Conservation (phyloP, 1,140 invertebrate species). For the Globodera rostochiensis region DNA sequence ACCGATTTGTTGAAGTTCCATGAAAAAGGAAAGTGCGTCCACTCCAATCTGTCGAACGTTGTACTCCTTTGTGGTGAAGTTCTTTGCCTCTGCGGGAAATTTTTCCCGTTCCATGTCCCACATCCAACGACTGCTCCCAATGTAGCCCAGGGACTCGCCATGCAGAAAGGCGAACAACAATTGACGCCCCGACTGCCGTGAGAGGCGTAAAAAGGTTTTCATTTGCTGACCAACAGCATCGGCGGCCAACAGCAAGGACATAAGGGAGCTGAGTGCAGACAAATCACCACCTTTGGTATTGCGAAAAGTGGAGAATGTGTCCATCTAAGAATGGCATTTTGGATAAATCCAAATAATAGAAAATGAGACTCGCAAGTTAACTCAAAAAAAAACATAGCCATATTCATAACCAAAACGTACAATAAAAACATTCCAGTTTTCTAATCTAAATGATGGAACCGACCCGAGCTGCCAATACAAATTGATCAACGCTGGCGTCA, state of each 20-base stretch:
- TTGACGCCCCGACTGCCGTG: slow-evolving; percentile 38
- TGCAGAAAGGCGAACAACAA: slow-evolving; percentile 54
- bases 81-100: slow-evolving; percentile 38
- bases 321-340: slow-evolving; percentile 48
- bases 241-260: slow-evolving; percentile 51
- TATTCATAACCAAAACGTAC: too few relatives aligned
- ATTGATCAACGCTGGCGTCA: slow-evolving; percentile 28
- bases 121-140: slow-evolving; percentile 52
- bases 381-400: too few relatives aligned
- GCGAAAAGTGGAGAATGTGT: slow-evolving; percentile 51
- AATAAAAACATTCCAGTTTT: too few relatives aligned
- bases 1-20: slow-evolving; percentile 51
- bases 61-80: slow-evolving; percentile 26
- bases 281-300: slow-evolving; percentile 46
- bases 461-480: slow-evolving; percentile 37
- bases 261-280: slow-evolving; percentile 51
- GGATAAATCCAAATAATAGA: too few relatives aligned
- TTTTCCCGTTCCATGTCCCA: slow-evolving; percentile 43
- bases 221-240: slow-evolving; percentile 49
- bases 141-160: slow-evolving; percentile 56
- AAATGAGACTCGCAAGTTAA: too few relatives aligned
- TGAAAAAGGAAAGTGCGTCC: slow-evolving; percentile 31
- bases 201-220: slow-evolving; percentile 39
- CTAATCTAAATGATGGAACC: not conserved
- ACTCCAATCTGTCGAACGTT: slow-evolving; percentile 43